These are phyloP conservation scores for Uria aalge DNA, from an alignment of 2,113 vertebrate species.

Conservation along the genomic window DNA sequence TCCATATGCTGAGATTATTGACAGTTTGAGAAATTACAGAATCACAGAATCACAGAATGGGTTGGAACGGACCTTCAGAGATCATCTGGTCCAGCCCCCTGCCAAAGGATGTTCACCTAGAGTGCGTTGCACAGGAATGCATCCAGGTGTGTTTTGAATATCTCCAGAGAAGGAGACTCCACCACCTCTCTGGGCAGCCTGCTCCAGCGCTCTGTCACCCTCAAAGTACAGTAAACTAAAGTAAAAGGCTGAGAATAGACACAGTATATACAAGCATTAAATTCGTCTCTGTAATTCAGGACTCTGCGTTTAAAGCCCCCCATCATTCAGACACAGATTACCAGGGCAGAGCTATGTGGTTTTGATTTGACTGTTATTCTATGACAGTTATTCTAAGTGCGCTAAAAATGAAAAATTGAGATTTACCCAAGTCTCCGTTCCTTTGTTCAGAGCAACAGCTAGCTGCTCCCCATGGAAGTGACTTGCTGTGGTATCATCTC, in stretches of 20 bases:
- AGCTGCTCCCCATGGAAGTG: background rate
- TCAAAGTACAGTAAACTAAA: no score
- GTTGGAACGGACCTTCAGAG: no score
- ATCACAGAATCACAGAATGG: no score
- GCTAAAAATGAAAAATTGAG: background rate
- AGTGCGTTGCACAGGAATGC: no score
- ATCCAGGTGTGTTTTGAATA: no score
- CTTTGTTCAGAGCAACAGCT: background rate
- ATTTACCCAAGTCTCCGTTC: background rate
- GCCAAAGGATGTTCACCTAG: no score
- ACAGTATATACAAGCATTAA: background rate
- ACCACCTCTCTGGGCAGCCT: no score
- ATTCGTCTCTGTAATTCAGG: constrained; percentile 37
- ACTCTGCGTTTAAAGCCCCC: background rate
- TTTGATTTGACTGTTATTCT: constrained; percentile 39
- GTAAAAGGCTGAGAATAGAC: background rate
- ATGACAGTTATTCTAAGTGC: background rate
- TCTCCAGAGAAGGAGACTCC: no score
- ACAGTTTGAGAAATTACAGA: constrained; percentile 38
- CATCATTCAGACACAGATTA: constrained; percentile 35
- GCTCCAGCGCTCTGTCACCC: no score
- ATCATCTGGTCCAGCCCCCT: no score
- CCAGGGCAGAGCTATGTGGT: background rate
- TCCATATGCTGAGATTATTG: background rate
- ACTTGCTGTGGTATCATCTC: background rate